phyloP scores from a whole-genome alignment of 2,797 vertebrate genomes.

The Sorex maritimensis region DNA sequence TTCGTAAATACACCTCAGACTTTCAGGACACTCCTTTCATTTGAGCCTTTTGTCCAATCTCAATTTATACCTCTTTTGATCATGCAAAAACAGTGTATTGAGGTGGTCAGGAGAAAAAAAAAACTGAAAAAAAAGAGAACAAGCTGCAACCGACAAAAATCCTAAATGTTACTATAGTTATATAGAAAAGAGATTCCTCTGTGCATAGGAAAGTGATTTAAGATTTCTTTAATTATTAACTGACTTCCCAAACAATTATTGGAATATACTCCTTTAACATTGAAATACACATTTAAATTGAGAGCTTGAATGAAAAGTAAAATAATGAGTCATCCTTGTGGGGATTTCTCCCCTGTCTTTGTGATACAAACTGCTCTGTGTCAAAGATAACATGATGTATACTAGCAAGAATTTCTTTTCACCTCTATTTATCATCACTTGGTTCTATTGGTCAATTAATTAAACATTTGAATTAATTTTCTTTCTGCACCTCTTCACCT shows the following conservation, averaged over 20 bases:
- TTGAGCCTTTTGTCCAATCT: conserved; percentile 57
- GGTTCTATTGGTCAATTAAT: conserved; percentile 8
- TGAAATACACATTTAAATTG: conserved; percentile 22
- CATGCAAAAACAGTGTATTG: conserved; percentile 39
- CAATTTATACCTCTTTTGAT: conserved; percentile 70
- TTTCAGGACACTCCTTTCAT: conserved; percentile 36
- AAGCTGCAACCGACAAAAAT: conserved; percentile 1
- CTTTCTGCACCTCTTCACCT: not conserved
- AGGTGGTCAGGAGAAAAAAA: not conserved
- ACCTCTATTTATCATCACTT: not conserved
- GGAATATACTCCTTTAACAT: not conserved
- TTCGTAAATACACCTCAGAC: conserved; percentile 56
- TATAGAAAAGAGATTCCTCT: not conserved
- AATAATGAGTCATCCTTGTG: not conserved
- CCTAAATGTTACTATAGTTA: not conserved
- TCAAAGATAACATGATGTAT: not conserved
- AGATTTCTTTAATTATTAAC: conserved; percentile 44
- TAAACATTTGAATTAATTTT: conserved; percentile 11
- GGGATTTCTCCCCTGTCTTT: not conserved
- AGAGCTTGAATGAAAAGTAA: conserved; percentile 39
- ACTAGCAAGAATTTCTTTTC: not conserved
- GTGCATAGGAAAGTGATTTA: conserved; percentile 15
- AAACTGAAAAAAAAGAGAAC: not conserved
- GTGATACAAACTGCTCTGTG: not conserved
- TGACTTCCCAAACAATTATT: conserved; percentile 33